A percentile compares a stretch with the other conserved stretches of the same genome.
Conservation (phyloP, 2,797 vertebrate species). For the Galaxias olidus region DNA sequence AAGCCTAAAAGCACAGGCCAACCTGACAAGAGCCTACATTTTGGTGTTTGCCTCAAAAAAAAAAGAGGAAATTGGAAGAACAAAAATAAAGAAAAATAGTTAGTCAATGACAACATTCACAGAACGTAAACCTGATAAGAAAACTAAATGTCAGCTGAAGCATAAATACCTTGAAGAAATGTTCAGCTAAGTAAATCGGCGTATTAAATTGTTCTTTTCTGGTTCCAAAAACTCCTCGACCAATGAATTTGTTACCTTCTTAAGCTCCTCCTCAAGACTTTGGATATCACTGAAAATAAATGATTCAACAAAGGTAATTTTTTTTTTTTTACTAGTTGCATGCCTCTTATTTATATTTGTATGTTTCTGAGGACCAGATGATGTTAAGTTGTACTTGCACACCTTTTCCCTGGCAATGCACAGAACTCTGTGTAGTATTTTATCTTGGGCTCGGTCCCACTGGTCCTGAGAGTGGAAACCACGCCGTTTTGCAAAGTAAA, state of each 20-base stretch:
- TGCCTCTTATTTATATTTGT: too few relatives aligned
- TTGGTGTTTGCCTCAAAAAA: too few relatives aligned
- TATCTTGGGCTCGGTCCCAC: constrained; percentile 97
- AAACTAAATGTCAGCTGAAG: constrained; percentile 12
- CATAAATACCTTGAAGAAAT: constrained; percentile 15
- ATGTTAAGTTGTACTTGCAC: constrained; percentile 29
- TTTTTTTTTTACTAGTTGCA: too few relatives aligned
- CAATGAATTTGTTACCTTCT: constrained; percentile 76
- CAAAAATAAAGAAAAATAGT: too few relatives aligned
- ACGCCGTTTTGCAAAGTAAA: constrained; percentile 90
- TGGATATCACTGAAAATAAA: constrained; percentile 72
- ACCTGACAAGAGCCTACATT: too few relatives aligned
- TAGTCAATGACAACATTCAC: constrained; percentile 24
- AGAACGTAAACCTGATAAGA: constrained; percentile 7
- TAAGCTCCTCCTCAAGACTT: constrained; percentile 81
- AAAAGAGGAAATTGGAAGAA: too few relatives aligned
- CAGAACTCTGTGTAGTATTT: constrained; percentile 95
- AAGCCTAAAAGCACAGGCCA: too few relatives aligned
- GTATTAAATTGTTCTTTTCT: constrained; percentile 84
- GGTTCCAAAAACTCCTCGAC: constrained; percentile 90
- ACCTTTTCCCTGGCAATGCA: constrained; percentile 82
- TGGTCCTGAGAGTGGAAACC: constrained; percentile 89
- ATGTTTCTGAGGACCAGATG: too few relatives aligned
- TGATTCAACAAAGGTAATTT: not conserved
- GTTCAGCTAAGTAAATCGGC: constrained; percentile 71